Conservation (phyloP, 2,797 vertebrate species). For the Hyperoplus immaculatus region DNA sequence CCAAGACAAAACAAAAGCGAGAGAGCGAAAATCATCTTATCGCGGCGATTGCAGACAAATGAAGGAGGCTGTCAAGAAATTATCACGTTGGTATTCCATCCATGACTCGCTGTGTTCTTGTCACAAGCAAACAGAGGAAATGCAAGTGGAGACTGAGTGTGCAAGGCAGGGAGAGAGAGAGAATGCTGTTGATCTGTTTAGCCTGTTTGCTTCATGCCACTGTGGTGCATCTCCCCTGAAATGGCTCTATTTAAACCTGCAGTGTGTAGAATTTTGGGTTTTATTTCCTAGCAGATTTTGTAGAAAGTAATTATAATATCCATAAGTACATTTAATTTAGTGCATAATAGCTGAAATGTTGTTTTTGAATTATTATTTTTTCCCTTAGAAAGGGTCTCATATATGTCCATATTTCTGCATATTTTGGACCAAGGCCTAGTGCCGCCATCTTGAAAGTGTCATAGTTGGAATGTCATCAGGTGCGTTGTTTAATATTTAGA, state of each 20-base stretch:
- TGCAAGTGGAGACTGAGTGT: slow-evolving; percentile 57
- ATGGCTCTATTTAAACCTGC: slow-evolving; percentile 68
- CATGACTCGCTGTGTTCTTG: slow-evolving; percentile 70
- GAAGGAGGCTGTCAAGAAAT: slow-evolving; percentile 81
- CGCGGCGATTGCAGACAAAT: slow-evolving; percentile 76
- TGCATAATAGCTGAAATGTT: no score
- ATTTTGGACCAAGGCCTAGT: no score
- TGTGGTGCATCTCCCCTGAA: slow-evolving; percentile 68
- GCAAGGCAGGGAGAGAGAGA: slow-evolving; percentile 37
- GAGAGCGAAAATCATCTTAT: slow-evolving; percentile 81
- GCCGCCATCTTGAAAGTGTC: no score
- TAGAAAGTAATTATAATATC: no score
- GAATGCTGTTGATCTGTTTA: slow-evolving; percentile 74
- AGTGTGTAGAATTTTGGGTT: no score
- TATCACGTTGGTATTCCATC: slow-evolving; percentile 81
- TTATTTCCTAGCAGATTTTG: no score
- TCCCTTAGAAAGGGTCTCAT: no score
- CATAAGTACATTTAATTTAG: no score
- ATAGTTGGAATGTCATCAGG: no score
- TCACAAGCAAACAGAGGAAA: slow-evolving; percentile 78
- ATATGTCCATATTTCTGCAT: no score
- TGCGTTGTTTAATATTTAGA: no score
- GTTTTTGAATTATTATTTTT: no score
- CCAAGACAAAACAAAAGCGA: slow-evolving; percentile 77
- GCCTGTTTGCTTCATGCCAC: slow-evolving; percentile 72